Conservation (phyloP, 2,113 vertebrate species). For the Vulpes lagopus region DNA sequence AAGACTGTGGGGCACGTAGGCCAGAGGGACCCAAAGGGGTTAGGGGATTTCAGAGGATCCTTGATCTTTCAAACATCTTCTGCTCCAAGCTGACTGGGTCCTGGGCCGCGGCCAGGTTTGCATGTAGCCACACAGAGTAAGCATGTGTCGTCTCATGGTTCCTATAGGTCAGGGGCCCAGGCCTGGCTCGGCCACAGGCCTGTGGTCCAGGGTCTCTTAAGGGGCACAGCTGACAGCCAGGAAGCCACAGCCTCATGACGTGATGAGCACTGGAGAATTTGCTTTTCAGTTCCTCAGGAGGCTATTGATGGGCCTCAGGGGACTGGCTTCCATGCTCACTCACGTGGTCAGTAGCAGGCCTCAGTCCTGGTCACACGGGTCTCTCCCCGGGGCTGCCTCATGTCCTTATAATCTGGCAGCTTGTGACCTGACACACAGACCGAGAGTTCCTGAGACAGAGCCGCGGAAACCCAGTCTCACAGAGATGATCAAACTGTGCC, state of each 20-base stretch:
- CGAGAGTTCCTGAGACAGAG: neutral
- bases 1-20: fast-evolving
- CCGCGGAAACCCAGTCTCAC: neutral
- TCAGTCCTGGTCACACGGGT: fast-evolving
- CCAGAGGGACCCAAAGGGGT: too few species aligned
- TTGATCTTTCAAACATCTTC: neutral
- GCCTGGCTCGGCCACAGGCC: neutral
- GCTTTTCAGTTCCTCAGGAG: neutral
- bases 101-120: neutral
- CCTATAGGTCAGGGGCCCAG: neutral
- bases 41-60: too few species aligned
- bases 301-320: neutral
- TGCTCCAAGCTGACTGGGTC: neutral
- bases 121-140: neutral
- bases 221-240: neutral
- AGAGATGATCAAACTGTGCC: neutral
- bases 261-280: neutral
- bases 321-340: neutral
- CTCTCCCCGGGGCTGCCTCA: neutral
- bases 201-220: neutral
- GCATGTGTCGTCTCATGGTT: neutral
- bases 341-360: neutral
- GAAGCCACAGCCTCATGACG: neutral
- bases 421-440: neutral
- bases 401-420: fast-evolving